phyloP scores from a whole-genome alignment of 2,888 invertebrate genomes.

The Bombyx huttoni region DNA sequence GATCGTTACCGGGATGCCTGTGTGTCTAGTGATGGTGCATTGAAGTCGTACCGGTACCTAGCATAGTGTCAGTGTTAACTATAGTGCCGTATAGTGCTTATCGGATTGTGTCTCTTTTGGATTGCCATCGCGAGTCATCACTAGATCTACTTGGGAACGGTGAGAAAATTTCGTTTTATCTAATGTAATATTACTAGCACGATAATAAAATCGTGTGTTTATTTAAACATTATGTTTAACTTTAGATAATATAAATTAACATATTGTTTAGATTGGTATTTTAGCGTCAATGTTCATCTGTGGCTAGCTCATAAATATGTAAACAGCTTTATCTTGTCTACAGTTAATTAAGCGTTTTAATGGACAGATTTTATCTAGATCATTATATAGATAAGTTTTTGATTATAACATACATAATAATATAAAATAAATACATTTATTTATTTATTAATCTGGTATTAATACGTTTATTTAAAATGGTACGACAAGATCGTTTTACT shows the following conservation, averaged over 20 bases:
- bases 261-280: background rate
- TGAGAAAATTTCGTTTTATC: conserved; percentile 23
- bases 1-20: conserved; percentile 49
- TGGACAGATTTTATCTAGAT: background rate
- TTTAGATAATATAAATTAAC: background rate
- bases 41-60: conserved; percentile 51
- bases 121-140: conserved; percentile 65
- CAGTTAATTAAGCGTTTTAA: background rate
- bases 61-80: conserved; percentile 59
- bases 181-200: background rate
- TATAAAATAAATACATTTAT: too few species aligned
- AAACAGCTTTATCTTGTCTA: background rate
- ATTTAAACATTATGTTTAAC: background rate
- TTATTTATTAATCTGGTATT: too few species aligned
- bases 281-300: background rate
- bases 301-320: background rate
- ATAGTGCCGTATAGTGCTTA: conserved; percentile 60
- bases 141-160: conserved; percentile 65
- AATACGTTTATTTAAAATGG: background rate
- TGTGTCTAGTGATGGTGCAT: conserved; percentile 65
- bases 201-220: background rate
- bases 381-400: too few species aligned
- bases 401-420: background rate
- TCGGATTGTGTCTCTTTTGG: conserved; percentile 67
- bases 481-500: background rate